These are phyloP conservation scores for Sesamia nonagrioides DNA, from an alignment of 1,140 invertebrate species.

Conservation along the genomic window DNA sequence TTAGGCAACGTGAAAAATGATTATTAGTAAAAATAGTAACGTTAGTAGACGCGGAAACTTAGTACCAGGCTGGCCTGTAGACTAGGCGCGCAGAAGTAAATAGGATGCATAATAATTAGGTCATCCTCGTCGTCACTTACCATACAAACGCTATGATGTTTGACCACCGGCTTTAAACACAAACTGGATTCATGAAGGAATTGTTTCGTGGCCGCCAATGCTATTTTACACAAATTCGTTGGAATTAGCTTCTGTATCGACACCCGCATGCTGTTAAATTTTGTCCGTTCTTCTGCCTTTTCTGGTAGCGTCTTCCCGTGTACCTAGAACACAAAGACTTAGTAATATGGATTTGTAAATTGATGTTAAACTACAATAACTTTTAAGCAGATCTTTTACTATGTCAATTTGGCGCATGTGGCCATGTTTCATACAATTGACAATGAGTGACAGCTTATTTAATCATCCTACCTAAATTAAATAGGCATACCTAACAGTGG, in stretches of 20 bases:
- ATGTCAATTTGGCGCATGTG: no score
- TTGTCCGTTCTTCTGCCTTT: constrained; percentile 68
- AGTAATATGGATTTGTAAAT: no score
- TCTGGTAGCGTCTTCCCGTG: constrained; percentile 64
- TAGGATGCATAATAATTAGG: constrained; percentile 22
- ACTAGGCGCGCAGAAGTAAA: constrained; percentile 22
- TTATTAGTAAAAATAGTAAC: not conserved
- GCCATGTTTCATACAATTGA: no score
- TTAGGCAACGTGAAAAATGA: no score
- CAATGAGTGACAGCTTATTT: no score
- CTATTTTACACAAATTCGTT: constrained; percentile 56
- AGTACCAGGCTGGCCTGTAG: constrained; percentile 4
- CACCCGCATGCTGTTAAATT: constrained; percentile 70
- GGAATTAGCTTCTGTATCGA: constrained; percentile 72
- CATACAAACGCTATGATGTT: constrained; percentile 72
- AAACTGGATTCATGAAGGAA: constrained; percentile 61
- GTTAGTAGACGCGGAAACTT: constrained; percentile 25
- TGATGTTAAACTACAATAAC: no score
- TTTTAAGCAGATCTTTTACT: no score
- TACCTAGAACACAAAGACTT: constrained; percentile 57
- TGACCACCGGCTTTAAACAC: constrained; percentile 70
- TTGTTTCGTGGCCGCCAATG: constrained; percentile 54
- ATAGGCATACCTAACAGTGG: no score
- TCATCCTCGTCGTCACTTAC: constrained; percentile 55
- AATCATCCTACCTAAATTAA: no score